Conservation (phyloP, 2,797 vertebrate species). For the Esox lucius region DNA sequence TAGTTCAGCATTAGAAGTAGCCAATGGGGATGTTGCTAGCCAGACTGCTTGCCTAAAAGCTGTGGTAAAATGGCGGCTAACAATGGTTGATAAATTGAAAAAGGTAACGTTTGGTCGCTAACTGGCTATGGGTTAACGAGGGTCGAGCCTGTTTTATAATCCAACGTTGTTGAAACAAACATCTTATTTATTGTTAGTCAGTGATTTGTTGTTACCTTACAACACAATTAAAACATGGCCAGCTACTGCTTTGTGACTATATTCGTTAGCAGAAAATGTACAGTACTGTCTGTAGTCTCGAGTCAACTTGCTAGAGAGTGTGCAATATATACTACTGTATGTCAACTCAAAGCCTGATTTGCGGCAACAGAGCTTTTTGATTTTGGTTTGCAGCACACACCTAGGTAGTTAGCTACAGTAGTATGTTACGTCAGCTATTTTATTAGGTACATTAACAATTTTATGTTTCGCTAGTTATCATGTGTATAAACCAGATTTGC, state of each 20-base stretch:
- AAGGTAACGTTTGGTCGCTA: not conserved
- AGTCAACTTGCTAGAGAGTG: not conserved
- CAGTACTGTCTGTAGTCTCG: not conserved
- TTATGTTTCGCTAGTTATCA: not conserved
- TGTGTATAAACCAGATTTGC: not conserved
- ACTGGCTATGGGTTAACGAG: not conserved
- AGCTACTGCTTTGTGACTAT: not conserved
- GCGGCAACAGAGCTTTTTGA: not conserved
- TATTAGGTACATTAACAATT: not conserved
- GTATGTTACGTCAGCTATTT: not conserved
- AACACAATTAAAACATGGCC: not conserved
- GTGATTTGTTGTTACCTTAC: not conserved
- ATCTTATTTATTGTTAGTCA: not conserved
- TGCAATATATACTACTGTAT: not conserved
- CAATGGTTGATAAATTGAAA: not conserved
- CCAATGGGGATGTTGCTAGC: not conserved
- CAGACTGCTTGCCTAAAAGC: not conserved
- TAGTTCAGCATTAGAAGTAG: not conserved
- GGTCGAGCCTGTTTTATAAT: not conserved
- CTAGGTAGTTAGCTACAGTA: not conserved
- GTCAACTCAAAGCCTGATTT: not conserved
- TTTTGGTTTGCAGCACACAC: not conserved
- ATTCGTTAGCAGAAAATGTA: not conserved
- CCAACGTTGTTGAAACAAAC: not conserved
- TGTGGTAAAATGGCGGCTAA: slow-evolving; percentile 4